These are phyloP conservation scores for Pogonocherus hispidulus DNA, from an alignment of 2,888 invertebrate species.

Conservation along the genomic window DNA sequence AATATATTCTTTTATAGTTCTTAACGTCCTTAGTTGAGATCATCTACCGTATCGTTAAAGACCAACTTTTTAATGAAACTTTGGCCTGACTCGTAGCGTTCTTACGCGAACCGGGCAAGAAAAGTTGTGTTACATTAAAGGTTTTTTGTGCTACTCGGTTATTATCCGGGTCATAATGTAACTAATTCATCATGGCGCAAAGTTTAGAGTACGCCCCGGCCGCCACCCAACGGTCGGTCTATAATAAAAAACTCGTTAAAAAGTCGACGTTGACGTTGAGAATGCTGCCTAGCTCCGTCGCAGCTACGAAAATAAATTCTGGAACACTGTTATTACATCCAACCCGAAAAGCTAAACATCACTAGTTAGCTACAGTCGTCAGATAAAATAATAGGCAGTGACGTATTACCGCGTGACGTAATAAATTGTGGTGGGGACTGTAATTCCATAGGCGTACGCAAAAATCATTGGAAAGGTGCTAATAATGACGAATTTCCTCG, in stretches of 20 bases:
- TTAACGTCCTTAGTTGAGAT: not conserved
- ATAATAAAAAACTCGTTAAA: constrained; percentile 31
- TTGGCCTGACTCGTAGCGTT: not conserved
- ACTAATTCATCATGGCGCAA: constrained; percentile 21
- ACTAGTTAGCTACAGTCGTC: too few species aligned
- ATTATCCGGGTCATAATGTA: not conserved
- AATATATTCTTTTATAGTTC: not conserved
- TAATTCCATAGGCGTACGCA: too few species aligned
- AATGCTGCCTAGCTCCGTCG: constrained; percentile 6
- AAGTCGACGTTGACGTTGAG: constrained; percentile 14
- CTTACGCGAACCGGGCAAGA: not conserved
- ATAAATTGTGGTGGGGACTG: too few species aligned
- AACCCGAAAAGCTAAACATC: constrained; percentile 23
- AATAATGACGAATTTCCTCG: too few species aligned
- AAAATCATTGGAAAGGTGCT: too few species aligned
- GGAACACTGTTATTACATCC: constrained; percentile 24
- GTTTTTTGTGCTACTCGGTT: not conserved
- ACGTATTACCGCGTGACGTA: too few species aligned
- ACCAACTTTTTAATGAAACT: not conserved
- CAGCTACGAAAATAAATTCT: constrained; percentile 18
- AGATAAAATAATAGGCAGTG: too few species aligned
- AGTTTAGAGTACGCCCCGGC: constrained; percentile 8
- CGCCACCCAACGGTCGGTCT: not conserved
- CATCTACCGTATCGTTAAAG: not conserved
- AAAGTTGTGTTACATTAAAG: not conserved